Evolutionary conservation across 1,140 invertebrate genomes (phyloP).

Genomic region (Apis laboriosa): DNA sequence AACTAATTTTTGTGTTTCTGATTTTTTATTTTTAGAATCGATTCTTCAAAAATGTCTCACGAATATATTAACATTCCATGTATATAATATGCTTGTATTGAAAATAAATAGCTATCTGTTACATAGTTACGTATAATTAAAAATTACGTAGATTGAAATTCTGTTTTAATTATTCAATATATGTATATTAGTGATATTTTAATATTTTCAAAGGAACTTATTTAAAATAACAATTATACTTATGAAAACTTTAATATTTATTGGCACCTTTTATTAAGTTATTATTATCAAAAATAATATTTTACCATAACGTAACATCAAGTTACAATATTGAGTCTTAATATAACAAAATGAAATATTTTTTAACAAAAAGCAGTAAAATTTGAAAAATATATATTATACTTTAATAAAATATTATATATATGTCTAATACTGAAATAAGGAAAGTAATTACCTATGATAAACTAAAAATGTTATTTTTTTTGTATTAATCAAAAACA

Average conservation of each 20-base stretch:
- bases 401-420: not conserved
- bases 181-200: not conserved
- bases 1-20: too few relatives aligned
- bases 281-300: constrained; percentile 56
- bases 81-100: too few relatives aligned
- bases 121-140: too few relatives aligned
- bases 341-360: constrained; percentile 35
- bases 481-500: not conserved
- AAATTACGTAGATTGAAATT: too few relatives aligned
- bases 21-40: too few relatives aligned
- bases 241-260: constrained; percentile 48
- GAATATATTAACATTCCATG: too few relatives aligned
- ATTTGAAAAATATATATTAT: constrained; percentile 2
- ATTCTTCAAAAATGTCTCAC: too few relatives aligned
- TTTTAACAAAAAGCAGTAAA: constrained; percentile 9
- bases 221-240: constrained; percentile 23
- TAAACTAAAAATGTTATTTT: not conserved
- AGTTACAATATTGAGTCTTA: constrained; percentile 30
- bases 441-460: not conserved
- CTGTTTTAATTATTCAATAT: not conserved
- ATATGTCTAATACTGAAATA: constrained; percentile 27
- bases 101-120: too few relatives aligned
- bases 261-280: constrained; percentile 46
- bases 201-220: not conserved
- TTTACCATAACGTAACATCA: constrained; percentile 43